Base-by-base conservation (phyloP, 1,140 invertebrate genomes). In the Microplitis demolitor region DNA sequence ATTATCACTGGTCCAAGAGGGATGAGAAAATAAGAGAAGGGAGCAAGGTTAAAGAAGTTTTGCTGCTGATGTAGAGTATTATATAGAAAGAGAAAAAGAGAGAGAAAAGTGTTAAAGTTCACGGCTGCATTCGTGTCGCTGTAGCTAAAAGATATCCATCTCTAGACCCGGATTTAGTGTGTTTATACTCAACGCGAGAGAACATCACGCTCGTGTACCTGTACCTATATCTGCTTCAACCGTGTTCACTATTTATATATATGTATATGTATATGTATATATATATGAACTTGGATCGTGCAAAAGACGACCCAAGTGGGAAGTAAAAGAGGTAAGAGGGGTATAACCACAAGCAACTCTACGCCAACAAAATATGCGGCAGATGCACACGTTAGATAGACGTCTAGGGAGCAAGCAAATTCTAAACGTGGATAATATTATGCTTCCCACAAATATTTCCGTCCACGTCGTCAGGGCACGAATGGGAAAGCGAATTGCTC, bases 41-140 rank as follows among this genome's bases (percentile, higher is more conserved):
- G 33, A 68, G 62, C 39, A 45, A 45, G 39, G 39, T 45, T 45
- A 45, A 45, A 6, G 39, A 9, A 45, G 39, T 45, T 45, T 45
- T 45, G 8, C 4, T 8, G 39, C 39, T 45, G 39, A 45, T 45
- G 39, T 45, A 6, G 39, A 45, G 39, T 45, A 45, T 45, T 45
- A 45, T 45, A 35, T 45, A 4, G 45, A 33, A 13, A 39, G 53
- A 14, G 53, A 62, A 67, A 54, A 35, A 50, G 39, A 53, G 68
- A 45, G 6, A 45, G 39, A 45, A 45, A 11, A 64, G 75, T 69
- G 75, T 73, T 76, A 76, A 74, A 76, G 75, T 76, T 76, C 75
- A 74, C 75, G 72, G 75, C 69, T 68, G 72, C 71, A 71, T 76
- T 76, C 72, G 75, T 76, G 75, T 76, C 72, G 75, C 71, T 74